phyloP scores from a whole-genome alignment of 2,888 invertebrate genomes.

The Dione juno region DNA sequence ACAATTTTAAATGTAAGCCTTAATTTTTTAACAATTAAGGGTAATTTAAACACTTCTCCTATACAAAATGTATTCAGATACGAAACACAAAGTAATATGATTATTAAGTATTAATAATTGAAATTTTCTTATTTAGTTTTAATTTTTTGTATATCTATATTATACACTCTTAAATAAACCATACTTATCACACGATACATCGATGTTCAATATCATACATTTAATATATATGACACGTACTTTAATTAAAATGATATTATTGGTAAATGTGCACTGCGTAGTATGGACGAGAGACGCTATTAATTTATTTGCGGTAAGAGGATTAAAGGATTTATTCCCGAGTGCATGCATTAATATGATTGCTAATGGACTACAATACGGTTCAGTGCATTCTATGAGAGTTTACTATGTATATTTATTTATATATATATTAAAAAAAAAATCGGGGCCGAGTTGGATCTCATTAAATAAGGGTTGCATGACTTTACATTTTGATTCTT shows the following conservation, averaged over 20 bases:
- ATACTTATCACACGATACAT: too few species aligned
- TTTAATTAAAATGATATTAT: background rate
- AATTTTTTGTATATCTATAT: too few species aligned
- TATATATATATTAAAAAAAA: background rate
- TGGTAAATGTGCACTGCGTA: background rate
- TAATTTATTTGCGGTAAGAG: conserved; percentile 38
- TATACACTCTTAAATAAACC: too few species aligned
- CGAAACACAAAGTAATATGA: too few species aligned
- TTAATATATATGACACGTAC: background rate
- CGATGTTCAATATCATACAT: too few species aligned
- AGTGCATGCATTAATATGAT: conserved; percentile 31
- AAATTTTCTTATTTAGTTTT: too few species aligned
- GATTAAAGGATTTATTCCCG: conserved; percentile 41
- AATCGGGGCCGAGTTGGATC: background rate
- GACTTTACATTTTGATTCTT: background rate
- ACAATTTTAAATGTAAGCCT: too few species aligned
- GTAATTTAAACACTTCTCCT: too few species aligned
- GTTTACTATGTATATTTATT: background rate
- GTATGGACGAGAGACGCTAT: conserved; percentile 17
- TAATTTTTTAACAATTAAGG: too few species aligned
- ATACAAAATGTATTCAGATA: too few species aligned
- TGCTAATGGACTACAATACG: conserved; percentile 29
- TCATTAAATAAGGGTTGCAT: background rate
- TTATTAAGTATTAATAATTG: too few species aligned
- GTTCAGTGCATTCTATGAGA: background rate